These are phyloP conservation scores for Ailurus styani DNA, from an alignment of 2,113 vertebrate species.

Conservation along the genomic window DNA sequence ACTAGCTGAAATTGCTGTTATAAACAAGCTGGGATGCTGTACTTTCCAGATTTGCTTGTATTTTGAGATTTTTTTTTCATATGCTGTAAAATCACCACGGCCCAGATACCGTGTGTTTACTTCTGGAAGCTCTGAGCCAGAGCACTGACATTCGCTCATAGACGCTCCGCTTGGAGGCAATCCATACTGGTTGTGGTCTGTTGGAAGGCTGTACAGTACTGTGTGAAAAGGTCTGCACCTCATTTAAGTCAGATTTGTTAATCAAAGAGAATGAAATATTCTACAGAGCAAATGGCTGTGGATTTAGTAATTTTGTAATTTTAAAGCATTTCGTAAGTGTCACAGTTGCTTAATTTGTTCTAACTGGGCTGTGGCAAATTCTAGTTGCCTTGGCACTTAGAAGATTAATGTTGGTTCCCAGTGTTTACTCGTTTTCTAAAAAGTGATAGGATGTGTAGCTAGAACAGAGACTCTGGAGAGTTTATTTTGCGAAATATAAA, in stretches of 20 bases:
- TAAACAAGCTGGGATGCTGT: conserved; percentile 78
- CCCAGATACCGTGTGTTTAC: conserved; percentile 43
- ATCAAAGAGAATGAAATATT: conserved; percentile 85
- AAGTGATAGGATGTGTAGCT: not conserved
- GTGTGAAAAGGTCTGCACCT: conserved; percentile 62
- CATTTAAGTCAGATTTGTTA: conserved; percentile 79
- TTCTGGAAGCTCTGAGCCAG: conserved; percentile 29
- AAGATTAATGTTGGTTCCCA: not conserved
- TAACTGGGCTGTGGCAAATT: conserved; percentile 35
- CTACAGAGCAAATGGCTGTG: conserved; percentile 76
- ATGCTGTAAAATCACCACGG: conserved; percentile 54
- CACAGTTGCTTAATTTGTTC: conserved; percentile 63
- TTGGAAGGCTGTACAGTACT: conserved; percentile 58
- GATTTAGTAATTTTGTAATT: conserved; percentile 77
- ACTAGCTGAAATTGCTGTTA: conserved; percentile 79
- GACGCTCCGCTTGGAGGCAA: not conserved
- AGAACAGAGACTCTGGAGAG: not conserved
- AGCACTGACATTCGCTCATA: conserved; percentile 12
- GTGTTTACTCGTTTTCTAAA: conserved; percentile 1
- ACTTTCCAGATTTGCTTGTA: conserved; percentile 54
- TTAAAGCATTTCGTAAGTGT: conserved; percentile 70
- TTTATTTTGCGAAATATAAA: not conserved
- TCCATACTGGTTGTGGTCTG: conserved; percentile 55
- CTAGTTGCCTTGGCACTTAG: conserved; percentile 29
- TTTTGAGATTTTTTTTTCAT: conserved; percentile 44